Conservation (phyloP, 2,888 invertebrate genomes). For the Mimumesa dahlbomi region DNA sequence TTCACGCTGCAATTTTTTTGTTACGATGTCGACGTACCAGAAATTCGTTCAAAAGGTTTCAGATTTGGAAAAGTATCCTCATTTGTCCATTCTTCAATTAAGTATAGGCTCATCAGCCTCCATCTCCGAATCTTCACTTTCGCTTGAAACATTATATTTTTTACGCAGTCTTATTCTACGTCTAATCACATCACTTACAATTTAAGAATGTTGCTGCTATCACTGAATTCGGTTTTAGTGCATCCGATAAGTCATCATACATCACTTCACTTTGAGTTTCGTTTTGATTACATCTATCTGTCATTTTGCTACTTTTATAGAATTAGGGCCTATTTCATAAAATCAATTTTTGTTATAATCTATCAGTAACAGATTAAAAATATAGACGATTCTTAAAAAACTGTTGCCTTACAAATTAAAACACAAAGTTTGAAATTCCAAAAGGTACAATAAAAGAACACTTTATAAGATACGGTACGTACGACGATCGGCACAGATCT, state of each 20-base stretch:
- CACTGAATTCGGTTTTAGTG: slow-evolving; percentile 16
- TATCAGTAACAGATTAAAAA: slow-evolving; percentile 18
- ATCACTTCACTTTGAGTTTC: slow-evolving; percentile 19
- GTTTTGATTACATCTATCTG: slow-evolving; percentile 11
- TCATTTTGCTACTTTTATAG: slow-evolving; percentile 25
- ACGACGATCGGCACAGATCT: slow-evolving; percentile 25
- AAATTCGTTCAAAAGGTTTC: slow-evolving; percentile 26
- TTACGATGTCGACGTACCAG: slow-evolving; percentile 23
- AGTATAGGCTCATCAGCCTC: slow-evolving; percentile 31
- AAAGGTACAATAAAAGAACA: slow-evolving; percentile 14
- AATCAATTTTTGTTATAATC: slow-evolving; percentile 20
- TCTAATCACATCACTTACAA: slow-evolving; percentile 27
- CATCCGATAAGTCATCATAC: slow-evolving; percentile 18
- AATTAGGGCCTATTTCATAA: slow-evolving; percentile 19
- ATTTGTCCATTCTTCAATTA: slow-evolving; percentile 31
- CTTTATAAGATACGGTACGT: slow-evolving; percentile 26
- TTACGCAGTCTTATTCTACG: slow-evolving; percentile 22
- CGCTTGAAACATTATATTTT: slow-evolving; percentile 33
- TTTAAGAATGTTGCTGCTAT: slow-evolving; percentile 20
- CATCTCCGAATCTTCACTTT: slow-evolving; percentile 30
- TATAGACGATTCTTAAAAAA: slow-evolving; percentile 18
- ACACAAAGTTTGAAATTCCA: slow-evolving; percentile 17
- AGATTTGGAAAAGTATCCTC: slow-evolving; percentile 29
- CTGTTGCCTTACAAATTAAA: slow-evolving; percentile 19
- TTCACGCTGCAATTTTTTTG: slow-evolving; percentile 24